Evolutionary conservation across 2,888 invertebrate species (phyloP), one percentile per base, ranked within the genome.

Genomic region (Phymatocera aterrima): DNA sequence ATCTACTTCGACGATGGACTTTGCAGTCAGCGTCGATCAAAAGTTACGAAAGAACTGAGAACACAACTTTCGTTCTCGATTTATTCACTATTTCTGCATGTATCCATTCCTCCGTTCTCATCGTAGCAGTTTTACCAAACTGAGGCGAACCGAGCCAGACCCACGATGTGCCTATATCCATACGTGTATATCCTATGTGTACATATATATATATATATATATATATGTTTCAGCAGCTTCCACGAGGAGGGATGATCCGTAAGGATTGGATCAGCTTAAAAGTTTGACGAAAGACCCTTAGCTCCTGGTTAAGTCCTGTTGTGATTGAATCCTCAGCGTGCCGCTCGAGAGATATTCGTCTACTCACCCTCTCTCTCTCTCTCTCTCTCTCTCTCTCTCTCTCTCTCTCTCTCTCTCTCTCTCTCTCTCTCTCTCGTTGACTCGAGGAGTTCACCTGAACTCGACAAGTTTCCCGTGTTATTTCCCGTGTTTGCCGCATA

Each of bases 241-340:
- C 28, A 68, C 68, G 43, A n/a, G n/a, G 46, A 40, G n/a, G 68
- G 68, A 68, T 68, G 43, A 68, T 68, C 68, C 68, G 28, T 24
- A 24, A 24, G 68, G 68, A 68, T 68, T 68, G 68, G 34, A 68
- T 68, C 68, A 43, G 68, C 68, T 68, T 68, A 68, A 68, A 68
- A 68, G 68, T 72, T 72, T 21, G 72, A 72, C 72, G 72, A 34
- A 72, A 72, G 51, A 31, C 48, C 51, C 51, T 72, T 51, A 72
- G 34, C 51, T 51, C 34, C 18, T 51, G 72, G 51, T 51, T 72
- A 72, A 51, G 34, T 51, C 48, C 34, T 34, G 18, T 72, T 72
- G 72, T 72, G 72, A 72, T 72, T 72, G 72, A 72, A 51, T 72
- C 72, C 34, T 72, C 31, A 18, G 6, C 12, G 43, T 43, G 43